These are phyloP conservation scores for Styela clava DNA, from an alignment of 23 tunicate genomes.

Conservation along the genomic window DNA sequence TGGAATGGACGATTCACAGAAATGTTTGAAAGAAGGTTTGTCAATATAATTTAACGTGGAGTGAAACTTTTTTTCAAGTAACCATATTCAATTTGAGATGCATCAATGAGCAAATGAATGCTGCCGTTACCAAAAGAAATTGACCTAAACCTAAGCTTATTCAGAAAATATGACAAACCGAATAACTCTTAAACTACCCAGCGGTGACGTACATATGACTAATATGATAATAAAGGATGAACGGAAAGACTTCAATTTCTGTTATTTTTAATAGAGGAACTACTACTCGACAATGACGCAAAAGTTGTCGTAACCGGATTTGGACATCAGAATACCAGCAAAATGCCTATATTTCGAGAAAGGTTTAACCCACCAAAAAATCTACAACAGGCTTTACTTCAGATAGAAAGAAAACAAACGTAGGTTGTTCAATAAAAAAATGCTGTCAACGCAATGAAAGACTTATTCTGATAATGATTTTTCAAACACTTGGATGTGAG, in stretches of 20 bases:
- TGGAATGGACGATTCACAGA: neutral
- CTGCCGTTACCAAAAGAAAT: too few species aligned
- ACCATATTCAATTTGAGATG: too few species aligned
- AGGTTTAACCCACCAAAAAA: neutral
- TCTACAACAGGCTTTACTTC: neutral
- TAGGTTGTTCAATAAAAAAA: neutral
- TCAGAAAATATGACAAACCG: too few species aligned
- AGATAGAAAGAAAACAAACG: neutral
- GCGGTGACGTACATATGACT: too few species aligned
- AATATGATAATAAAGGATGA: too few species aligned
- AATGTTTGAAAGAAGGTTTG: neutral
- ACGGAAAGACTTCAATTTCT: too few species aligned
- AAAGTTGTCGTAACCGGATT: constrained; percentile 1
- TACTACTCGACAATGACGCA: neutral
- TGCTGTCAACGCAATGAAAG: neutral
- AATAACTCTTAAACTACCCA: too few species aligned
- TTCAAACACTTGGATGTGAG: neutral
- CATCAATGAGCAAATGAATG: too few species aligned
- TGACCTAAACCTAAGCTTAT: too few species aligned
- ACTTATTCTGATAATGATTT: too few species aligned
- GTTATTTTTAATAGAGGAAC: neutral
- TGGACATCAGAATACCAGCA: neutral
- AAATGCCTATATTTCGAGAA: neutral
- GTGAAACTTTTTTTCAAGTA: too few species aligned
- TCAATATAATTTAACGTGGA: too few species aligned